phyloP scores from a whole-genome alignment of 2,797 vertebrate genomes.

The Oophaga sylvatica region DNA sequence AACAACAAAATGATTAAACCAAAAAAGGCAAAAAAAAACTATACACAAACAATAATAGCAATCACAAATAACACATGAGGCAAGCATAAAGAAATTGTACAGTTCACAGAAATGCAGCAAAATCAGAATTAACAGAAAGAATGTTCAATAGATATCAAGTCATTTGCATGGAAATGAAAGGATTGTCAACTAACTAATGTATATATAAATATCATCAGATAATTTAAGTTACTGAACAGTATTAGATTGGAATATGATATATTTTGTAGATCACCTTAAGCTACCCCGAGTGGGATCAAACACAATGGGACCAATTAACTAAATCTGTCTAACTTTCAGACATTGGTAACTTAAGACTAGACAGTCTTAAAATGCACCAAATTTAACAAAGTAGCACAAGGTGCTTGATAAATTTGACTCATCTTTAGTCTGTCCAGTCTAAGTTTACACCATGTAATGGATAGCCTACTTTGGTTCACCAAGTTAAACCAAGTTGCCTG shows the following conservation, averaged over 20 bases:
- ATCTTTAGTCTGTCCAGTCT: too few relatives aligned
- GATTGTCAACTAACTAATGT: background rate
- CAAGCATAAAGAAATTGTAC: conserved; percentile 19
- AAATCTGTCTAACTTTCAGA: too few relatives aligned
- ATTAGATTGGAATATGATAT: background rate
- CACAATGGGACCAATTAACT: background rate
- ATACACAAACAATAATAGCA: conserved; percentile 64
- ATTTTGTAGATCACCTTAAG: background rate
- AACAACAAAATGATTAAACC: conserved; percentile 60
- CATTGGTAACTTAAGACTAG: too few relatives aligned
- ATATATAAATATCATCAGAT: background rate
- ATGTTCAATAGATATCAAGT: background rate
- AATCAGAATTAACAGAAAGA: conserved; percentile 27
- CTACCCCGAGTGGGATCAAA: background rate
- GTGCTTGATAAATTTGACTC: too few relatives aligned
- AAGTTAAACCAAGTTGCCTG: too few relatives aligned
- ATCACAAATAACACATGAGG: conserved; percentile 38
- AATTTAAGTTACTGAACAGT: background rate
- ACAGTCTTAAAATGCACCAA: too few relatives aligned
- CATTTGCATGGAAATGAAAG: background rate
- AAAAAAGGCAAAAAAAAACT: conserved; percentile 62
- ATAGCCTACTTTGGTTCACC: too few relatives aligned
- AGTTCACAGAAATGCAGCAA: conserved; percentile 26
- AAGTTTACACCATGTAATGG: too few relatives aligned
- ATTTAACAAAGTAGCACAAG: too few relatives aligned